Evolutionary conservation across 2,113 vertebrate genomes (phyloP).

Genomic region (Blennius ocellaris): DNA sequence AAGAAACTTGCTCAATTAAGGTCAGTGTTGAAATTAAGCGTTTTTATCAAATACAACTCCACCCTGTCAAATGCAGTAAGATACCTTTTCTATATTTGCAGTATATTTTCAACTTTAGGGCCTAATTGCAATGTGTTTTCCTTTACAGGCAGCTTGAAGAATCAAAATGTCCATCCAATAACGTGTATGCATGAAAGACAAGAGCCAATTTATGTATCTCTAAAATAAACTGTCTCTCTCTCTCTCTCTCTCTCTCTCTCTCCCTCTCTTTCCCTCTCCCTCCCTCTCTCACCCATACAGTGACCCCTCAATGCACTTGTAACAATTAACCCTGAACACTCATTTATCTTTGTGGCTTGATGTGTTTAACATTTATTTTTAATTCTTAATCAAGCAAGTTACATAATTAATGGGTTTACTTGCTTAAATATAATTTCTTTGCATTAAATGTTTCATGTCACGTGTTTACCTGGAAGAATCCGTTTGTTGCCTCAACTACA

Average conservation of each 20-base stretch:
- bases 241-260: too few relatives aligned
- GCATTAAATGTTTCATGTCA: too few relatives aligned
- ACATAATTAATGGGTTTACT: too few relatives aligned
- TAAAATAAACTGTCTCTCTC: background rate
- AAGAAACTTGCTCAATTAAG: conserved; percentile 64
- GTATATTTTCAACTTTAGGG: too few relatives aligned
- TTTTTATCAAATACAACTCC: conserved; percentile 4
- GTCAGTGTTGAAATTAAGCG: conserved; percentile 55
- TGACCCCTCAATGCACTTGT: background rate
- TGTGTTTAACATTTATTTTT: too few relatives aligned
- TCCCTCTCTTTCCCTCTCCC: too few relatives aligned
- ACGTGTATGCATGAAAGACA: conserved; percentile 26
- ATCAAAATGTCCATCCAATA: conserved; percentile 14
- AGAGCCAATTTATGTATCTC: background rate
- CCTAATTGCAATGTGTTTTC: conserved; percentile 11
- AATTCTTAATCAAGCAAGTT: too few relatives aligned
- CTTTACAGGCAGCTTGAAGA: conserved; percentile 52
- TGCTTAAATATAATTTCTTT: too few relatives aligned
- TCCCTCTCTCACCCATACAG: too few relatives aligned
- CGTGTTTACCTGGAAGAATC: too few relatives aligned
- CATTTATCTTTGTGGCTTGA: too few relatives aligned
- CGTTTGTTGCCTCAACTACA: too few relatives aligned
- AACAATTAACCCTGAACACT: background rate
- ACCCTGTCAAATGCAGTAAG: conserved; percentile 16
- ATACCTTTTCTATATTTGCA: background rate